A percentile compares a stretch with the other conserved stretches of the same genome.
Conservation (phyloP, 2,888 invertebrate genomes). For the Cheilosia variabilis region DNA sequence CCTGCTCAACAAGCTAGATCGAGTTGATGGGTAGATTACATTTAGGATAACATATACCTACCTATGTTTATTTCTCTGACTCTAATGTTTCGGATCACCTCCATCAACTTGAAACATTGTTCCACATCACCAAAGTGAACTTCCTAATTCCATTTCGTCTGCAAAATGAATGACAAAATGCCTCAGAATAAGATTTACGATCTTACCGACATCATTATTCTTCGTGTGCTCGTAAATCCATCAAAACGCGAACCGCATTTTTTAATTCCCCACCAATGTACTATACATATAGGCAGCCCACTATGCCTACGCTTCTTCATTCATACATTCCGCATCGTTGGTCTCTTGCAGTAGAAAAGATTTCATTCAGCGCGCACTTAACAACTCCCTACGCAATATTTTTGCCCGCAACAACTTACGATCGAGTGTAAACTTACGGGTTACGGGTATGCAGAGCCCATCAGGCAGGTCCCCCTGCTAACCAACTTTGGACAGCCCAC, state of each 20-base stretch:
- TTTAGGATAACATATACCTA: no score
- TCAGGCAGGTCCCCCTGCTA: slow-evolving; percentile 17
- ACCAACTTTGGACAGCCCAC: slow-evolving; percentile 69
- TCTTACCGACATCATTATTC: slow-evolving; percentile 53
- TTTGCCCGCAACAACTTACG: slow-evolving; percentile 37
- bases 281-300: not conserved
- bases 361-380: slow-evolving; percentile 68
- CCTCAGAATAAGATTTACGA: slow-evolving; percentile 52
- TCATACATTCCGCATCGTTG: slow-evolving; percentile 35
- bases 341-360: slow-evolving; percentile 16
- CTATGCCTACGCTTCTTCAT: slow-evolving; percentile 28
- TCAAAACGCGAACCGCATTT: slow-evolving; percentile 69
- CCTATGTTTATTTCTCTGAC: no score
- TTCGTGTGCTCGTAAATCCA: slow-evolving; percentile 69
- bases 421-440: slow-evolving; percentile 22
- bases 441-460: not conserved
- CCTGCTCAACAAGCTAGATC: no score
- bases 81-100: no score
- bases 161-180: slow-evolving; percentile 64
- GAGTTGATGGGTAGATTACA: no score
- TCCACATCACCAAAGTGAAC: slow-evolving; percentile 9
- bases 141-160: slow-evolving; percentile 28
- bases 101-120: slow-evolving; percentile 9
- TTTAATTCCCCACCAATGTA: slow-evolving; percentile 56
- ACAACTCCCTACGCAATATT: slow-evolving; percentile 63